These are phyloP conservation scores for Hylomyscus alleni DNA, from an alignment of 2,797 vertebrate species.

Conservation along the genomic window DNA sequence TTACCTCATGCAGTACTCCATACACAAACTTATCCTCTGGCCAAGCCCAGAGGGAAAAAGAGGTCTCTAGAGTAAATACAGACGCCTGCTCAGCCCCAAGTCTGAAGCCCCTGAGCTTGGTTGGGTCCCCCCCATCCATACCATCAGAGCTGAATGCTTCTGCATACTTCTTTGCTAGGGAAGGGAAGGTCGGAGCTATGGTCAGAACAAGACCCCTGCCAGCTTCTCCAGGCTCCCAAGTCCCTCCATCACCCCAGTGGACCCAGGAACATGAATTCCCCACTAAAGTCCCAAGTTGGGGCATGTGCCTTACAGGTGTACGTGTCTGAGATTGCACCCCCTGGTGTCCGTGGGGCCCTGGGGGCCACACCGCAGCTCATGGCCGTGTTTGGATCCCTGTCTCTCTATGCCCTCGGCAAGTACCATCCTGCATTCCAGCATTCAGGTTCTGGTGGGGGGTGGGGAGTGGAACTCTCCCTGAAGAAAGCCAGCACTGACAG, in stretches of 20 bases:
- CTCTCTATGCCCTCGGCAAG: constrained; percentile 93
- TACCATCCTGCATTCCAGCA: background rate
- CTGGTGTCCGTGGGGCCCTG: constrained; percentile 92
- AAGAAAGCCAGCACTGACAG: background rate
- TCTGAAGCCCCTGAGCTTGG: background rate
- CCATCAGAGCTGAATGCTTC: background rate
- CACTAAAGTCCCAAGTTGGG: background rate
- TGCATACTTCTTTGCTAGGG: background rate
- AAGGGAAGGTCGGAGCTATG: background rate
- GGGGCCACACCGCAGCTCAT: constrained; percentile 97
- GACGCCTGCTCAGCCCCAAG: background rate
- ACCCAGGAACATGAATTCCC: background rate
- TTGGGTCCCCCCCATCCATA: background rate
- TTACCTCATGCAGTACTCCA: too few relatives aligned
- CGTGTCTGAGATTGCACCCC: constrained; percentile 96
- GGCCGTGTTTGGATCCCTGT: constrained; percentile 94
- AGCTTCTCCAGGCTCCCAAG: background rate
- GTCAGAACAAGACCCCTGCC: background rate
- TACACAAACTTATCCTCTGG: fast-evolving
- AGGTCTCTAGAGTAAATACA: background rate
- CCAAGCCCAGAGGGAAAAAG: background rate
- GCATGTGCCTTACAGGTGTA: constrained; percentile 92
- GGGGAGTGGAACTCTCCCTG: background rate
- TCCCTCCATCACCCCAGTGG: background rate
- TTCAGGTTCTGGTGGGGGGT: background rate